A percentile compares a stretch with the other conserved stretches of the same genome.
Conservation (phyloP, 1,140 invertebrate species). For the Trichoplusia ni region DNA sequence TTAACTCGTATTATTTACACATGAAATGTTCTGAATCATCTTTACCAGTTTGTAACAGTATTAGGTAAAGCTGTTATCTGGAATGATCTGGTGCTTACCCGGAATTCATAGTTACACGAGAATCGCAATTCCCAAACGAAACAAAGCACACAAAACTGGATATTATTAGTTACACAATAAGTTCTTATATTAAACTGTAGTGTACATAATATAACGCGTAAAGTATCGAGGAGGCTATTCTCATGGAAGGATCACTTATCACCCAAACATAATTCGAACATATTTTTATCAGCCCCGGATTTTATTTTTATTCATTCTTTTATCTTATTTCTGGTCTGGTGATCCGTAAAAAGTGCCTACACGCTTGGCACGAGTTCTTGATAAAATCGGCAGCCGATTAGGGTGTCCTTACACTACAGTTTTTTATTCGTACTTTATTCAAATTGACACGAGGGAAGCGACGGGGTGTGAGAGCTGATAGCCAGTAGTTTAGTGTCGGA, state of each 20-base stretch:
- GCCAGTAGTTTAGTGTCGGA: slow-evolving; percentile 44
- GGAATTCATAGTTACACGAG: too few relatives aligned
- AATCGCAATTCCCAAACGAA: too few relatives aligned
- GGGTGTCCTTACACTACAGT: slow-evolving; percentile 44
- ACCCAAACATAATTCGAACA: slow-evolving; percentile 6
- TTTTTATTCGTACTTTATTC: slow-evolving; percentile 54
- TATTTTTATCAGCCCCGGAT: slow-evolving; percentile 10
- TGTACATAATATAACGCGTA: too few relatives aligned
- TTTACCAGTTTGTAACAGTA: too few relatives aligned
- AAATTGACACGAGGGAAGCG: slow-evolving; percentile 48
- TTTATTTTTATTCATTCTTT: slow-evolving; percentile 29
- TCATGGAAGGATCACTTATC: neutral
- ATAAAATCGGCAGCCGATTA: slow-evolving; percentile 52
- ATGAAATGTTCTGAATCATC: too few relatives aligned
- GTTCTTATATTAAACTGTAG: too few relatives aligned
- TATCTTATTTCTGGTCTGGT: slow-evolving; percentile 26
- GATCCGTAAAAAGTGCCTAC: slow-evolving; percentile 47
- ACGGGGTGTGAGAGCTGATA: slow-evolving; percentile 53
- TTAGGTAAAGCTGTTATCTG: too few relatives aligned
- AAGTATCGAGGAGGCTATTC: too few relatives aligned
- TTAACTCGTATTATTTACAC: too few relatives aligned
- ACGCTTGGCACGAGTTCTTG: slow-evolving; percentile 35
- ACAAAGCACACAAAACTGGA: too few relatives aligned
- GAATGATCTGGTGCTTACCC: too few relatives aligned
- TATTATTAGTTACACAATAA: too few relatives aligned